phyloP scores from a whole-genome alignment of 2,797 vertebrate genomes.

The Myotis planiceps region DNA sequence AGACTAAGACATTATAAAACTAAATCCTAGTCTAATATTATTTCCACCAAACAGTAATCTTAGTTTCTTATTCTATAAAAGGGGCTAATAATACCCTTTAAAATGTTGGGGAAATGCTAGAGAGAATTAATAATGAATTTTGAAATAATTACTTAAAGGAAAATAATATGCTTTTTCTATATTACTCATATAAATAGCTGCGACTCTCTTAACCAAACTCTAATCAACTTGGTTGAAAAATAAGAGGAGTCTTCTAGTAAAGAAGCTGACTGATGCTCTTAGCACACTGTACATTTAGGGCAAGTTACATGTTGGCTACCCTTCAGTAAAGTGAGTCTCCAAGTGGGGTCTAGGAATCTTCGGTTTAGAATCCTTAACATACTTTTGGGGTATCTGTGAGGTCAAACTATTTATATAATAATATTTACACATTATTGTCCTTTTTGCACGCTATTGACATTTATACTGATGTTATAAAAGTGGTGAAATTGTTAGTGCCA shows the following conservation, averaged over 20 bases:
- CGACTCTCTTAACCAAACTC: neutral
- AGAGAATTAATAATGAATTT: neutral
- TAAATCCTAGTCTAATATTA: neutral
- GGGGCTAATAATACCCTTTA: neutral
- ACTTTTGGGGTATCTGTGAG: neutral
- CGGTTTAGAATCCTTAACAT: neutral
- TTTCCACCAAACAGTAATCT: neutral
- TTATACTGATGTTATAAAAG: neutral
- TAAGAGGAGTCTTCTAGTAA: neutral
- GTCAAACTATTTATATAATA: neutral
- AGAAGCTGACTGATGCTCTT: neutral
- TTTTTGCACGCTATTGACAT: neutral
- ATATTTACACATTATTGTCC: neutral
- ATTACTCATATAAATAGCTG: neutral
- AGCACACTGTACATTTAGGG: neutral
- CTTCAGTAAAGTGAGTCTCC: neutral
- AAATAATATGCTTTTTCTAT: neutral
- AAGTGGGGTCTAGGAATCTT: neutral
- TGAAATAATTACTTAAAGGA: neutral
- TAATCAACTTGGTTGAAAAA: neutral
- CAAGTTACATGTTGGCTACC: neutral
- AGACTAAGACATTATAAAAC: neutral
- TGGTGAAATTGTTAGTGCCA: neutral
- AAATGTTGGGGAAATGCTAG: neutral
- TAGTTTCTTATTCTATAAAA: conserved; percentile 55